These are phyloP conservation scores for Melanotaenia pygmaea DNA, from an alignment of 2,797 vertebrate genomes.

Conservation along the genomic window DNA sequence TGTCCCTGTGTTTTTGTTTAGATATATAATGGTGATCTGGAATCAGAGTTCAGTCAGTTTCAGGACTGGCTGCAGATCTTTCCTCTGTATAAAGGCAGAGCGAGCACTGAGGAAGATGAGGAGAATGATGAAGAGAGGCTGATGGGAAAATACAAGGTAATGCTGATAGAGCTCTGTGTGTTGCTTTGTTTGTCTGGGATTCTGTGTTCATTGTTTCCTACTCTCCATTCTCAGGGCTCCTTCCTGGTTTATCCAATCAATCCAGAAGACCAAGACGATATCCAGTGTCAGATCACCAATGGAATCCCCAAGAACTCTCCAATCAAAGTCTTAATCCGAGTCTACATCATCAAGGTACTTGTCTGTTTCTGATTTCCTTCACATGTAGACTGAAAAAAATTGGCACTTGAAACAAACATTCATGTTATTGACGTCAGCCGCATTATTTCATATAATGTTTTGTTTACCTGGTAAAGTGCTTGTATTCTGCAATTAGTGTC, in stretches of 20 bases:
- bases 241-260: slow-evolving; percentile 90
- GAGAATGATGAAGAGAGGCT: slow-evolving; percentile 85
- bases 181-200: slow-evolving; percentile 1
- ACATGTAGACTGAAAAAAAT: background rate
- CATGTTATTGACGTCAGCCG: background rate
- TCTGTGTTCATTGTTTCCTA: slow-evolving; percentile 1
- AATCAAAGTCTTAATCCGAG: slow-evolving; percentile 89
- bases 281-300: slow-evolving; percentile 79
- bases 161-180: background rate
- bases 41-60: slow-evolving; percentile 91
- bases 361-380: background rate
- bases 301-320: slow-evolving; percentile 90
- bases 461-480: too few species aligned
- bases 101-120: slow-evolving; percentile 85
- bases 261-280: slow-evolving; percentile 71
- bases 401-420: background rate
- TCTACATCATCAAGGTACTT: slow-evolving; percentile 91
- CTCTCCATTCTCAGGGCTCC: slow-evolving; percentile 83
- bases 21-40: slow-evolving; percentile 89
- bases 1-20: slow-evolving; percentile 62
- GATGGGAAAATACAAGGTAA: slow-evolving; percentile 95
- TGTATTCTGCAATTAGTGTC: background rate
- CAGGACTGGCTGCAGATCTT: slow-evolving; percentile 93
- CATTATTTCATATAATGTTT: background rate
- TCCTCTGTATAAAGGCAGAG: slow-evolving; percentile 87